These are phyloP conservation scores for Drepanosiphum platanoidis DNA, from an alignment of 2,888 invertebrate genomes.

Conservation along the genomic window DNA sequence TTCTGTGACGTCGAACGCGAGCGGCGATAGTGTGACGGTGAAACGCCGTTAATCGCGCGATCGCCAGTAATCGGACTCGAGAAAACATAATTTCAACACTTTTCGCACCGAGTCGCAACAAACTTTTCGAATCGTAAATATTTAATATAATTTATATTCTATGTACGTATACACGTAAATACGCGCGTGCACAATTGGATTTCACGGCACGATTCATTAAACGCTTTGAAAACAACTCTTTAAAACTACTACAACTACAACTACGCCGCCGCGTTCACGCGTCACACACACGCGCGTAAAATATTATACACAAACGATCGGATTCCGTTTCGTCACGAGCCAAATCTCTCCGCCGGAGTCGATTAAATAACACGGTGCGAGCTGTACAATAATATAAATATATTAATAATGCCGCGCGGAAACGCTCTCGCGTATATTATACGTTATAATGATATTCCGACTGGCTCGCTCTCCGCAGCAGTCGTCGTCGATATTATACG, in stretches of 20 bases:
- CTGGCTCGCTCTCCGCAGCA: too few relatives aligned
- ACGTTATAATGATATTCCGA: background rate
- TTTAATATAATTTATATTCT: background rate
- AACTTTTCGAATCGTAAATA: background rate
- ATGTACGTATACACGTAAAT: background rate
- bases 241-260: background rate
- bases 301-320: background rate
- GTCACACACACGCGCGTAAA: background rate
- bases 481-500: background rate
- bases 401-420: too few relatives aligned
- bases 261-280: background rate
- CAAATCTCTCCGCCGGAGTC: background rate
- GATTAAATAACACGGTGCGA: background rate
- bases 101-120: background rate
- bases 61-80: too few relatives aligned
- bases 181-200: background rate
- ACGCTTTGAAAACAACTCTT: constrained; percentile 21
- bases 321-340: background rate
- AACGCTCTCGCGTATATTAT: too few relatives aligned
- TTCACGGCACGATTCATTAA: constrained; percentile 11
- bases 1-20: too few relatives aligned
- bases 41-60: too few relatives aligned
- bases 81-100: too few relatives aligned
- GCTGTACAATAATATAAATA: background rate
- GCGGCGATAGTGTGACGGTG: too few relatives aligned